Conservation (phyloP, 2,797 vertebrate species). For the Naso thynnoides region DNA sequence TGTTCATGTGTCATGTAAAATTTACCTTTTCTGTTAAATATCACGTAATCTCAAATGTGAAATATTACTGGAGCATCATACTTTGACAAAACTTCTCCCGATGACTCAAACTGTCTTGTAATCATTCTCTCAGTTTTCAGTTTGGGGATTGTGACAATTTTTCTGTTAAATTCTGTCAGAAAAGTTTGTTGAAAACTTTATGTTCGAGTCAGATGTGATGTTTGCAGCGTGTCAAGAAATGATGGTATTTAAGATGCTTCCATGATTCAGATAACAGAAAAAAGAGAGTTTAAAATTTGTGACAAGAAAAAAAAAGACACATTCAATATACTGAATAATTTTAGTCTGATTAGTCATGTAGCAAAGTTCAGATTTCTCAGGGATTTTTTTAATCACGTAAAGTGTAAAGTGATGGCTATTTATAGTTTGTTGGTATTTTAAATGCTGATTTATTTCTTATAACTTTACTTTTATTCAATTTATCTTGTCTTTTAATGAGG, state of each 20-base stretch:
- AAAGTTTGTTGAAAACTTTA: too few relatives aligned
- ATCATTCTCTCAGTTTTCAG: neutral
- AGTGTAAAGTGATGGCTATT: neutral
- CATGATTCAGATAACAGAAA: neutral
- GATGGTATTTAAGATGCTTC: neutral
- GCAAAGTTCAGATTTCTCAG: neutral
- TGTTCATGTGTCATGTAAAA: neutral
- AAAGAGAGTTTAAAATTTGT: neutral
- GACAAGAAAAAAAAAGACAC: neutral
- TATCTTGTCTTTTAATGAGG: neutral
- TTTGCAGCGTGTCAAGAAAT: neutral
- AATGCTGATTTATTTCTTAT: neutral
- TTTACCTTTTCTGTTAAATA: neutral
- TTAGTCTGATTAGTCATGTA: neutral
- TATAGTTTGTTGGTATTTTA: neutral
- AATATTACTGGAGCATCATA: neutral
- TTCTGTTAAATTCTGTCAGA: neutral
- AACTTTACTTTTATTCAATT: neutral
- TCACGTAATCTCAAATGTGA: neutral
- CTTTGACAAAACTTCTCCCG: neutral
- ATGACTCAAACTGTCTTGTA: neutral
- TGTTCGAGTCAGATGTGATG: neutral
- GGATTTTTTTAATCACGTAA: neutral
- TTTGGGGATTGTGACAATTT: neutral
- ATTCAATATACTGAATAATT: neutral